Evolutionary conservation across 2,888 invertebrate genomes (phyloP).

Genomic region (Zaprionus obscuricornis): DNA sequence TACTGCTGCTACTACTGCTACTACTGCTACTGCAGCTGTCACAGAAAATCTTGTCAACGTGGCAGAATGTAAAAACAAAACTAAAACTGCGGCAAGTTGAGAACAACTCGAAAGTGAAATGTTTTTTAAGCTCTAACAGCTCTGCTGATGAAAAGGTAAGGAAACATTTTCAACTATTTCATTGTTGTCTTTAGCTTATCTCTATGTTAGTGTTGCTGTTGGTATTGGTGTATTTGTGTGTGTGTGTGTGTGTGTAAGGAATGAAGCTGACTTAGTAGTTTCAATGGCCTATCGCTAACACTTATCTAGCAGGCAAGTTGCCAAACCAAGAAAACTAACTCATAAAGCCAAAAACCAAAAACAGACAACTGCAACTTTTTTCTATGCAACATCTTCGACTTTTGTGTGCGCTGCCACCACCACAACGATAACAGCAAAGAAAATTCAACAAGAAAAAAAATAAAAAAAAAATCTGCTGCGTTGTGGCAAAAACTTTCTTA

Average conservation of each 20-base stretch:
- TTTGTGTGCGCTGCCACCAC: conserved; percentile 20
- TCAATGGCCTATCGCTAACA: conserved; percentile 53
- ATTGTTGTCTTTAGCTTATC: no score
- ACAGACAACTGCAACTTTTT: conserved; percentile 60
- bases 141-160: no score
- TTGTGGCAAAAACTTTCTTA: conserved; percentile 72
- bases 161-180: conserved; percentile 6
- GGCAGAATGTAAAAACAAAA: conserved; percentile 28
- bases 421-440: neutral
- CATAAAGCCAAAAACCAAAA: conserved; percentile 55
- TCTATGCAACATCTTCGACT: conserved; percentile 15
- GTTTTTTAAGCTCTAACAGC: conserved; percentile 6
- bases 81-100: conserved; percentile 39
- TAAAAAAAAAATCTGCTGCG: conserved; percentile 63
- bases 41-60: conserved; percentile 14
- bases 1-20: no score
- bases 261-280: conserved; percentile 11
- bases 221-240: neutral
- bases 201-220: neutral
- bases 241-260: conserved; percentile 12
- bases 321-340: conserved; percentile 37
- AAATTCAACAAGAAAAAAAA: conserved; percentile 58
- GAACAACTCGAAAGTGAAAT: conserved; percentile 34
- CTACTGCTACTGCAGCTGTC: no score
- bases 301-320: conserved; percentile 42